Conservation (phyloP, 2,888 invertebrate species). For the Dromius quadrimaculatus region DNA sequence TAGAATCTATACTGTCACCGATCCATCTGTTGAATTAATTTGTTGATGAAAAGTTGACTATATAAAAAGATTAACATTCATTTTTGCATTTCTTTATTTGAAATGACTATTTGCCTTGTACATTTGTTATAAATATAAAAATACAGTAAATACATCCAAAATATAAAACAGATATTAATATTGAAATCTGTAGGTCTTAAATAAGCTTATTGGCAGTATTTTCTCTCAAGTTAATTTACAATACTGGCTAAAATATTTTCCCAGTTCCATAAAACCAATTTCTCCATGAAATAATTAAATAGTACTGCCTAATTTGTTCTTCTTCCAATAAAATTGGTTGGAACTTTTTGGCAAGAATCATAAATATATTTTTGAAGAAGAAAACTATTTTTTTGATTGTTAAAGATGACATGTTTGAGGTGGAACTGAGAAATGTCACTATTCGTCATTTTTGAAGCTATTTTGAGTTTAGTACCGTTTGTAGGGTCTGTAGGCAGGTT, state of each 20-base stretch:
- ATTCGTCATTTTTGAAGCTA: conserved; percentile 2
- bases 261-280: neutral
- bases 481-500: conserved; percentile 40
- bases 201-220: conserved; percentile 41
- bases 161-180: conserved; percentile 17
- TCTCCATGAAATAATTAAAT: neutral
- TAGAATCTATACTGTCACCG: too few relatives aligned
- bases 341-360: conserved; percentile 9
- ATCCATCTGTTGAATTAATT: too few relatives aligned
- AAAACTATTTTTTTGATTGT: conserved; percentile 11
- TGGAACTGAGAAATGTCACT: conserved; percentile 17
- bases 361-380: neutral
- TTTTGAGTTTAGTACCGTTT: conserved; percentile 13
- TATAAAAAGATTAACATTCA: neutral
- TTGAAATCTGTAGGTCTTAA: conserved; percentile 8
- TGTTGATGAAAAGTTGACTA: too few relatives aligned
- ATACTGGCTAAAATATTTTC: conserved; percentile 41
- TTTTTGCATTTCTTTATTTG: conserved; percentile 47
- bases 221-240: conserved; percentile 19
- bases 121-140: conserved; percentile 48
- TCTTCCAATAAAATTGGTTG: neutral
- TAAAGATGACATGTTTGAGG: conserved; percentile 5
- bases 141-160: conserved; percentile 29
- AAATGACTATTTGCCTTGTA: conserved; percentile 49
- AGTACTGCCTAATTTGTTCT: conserved; percentile 17